Conservation (phyloP, 1,140 invertebrate species). For the Hypsibius dujardini region DNA sequence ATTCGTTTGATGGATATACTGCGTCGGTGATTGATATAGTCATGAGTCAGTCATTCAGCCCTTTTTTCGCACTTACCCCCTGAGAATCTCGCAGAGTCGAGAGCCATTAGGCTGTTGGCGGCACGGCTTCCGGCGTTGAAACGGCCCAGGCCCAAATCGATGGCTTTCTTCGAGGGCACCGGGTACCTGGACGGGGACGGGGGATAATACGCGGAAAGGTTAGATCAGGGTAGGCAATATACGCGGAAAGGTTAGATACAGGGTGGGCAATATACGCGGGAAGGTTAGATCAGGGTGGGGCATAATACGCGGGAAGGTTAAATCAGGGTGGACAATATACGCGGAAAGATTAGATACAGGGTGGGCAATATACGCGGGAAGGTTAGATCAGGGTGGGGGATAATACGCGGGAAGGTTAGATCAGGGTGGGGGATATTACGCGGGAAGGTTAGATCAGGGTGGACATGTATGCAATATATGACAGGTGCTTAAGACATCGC, state of each 20-base stretch:
- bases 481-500: too few relatives aligned
- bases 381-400: neutral
- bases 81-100: neutral
- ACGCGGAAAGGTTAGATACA: neutral
- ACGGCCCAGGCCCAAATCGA: constrained; percentile 12
- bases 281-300: neutral
- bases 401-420: neutral
- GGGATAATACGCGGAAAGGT: neutral
- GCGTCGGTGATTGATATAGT: too few relatives aligned
- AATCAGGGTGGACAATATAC: neutral
- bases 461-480: too few relatives aligned
- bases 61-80: neutral
- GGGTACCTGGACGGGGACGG: neutral
- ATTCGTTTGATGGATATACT: too few relatives aligned
- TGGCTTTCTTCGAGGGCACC: neutral
- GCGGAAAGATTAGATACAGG: neutral
- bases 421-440: neutral
- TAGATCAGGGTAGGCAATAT: neutral
- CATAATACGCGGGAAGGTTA: neutral
- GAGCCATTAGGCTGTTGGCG: constrained; percentile 3
- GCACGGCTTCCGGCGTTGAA: constrained; percentile 3
- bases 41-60: too few relatives aligned
- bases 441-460: neutral
- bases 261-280: neutral
- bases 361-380: neutral